Evolutionary conservation across 2,888 invertebrate species (phyloP).

Genomic region (Rhamnusium bicolor): DNA sequence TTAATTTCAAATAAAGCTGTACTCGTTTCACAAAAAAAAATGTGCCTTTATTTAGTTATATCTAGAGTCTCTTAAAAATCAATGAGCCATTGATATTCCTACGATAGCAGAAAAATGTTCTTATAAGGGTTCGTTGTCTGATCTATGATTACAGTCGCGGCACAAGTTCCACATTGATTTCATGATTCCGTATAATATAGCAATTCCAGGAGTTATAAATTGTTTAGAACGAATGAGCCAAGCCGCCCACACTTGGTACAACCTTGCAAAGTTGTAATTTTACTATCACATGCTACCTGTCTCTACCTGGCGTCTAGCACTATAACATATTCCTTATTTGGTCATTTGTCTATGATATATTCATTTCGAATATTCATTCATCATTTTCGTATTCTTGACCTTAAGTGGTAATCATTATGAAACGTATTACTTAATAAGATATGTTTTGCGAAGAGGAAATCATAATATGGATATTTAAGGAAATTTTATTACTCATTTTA

Average conservation of each 20-base stretch:
- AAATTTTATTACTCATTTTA: not conserved
- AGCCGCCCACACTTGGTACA: slow-evolving; percentile 47
- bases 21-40: no score
- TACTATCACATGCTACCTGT: slow-evolving; percentile 57
- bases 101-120: not conserved
- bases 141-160: slow-evolving; percentile 19
- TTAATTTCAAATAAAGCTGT: no score
- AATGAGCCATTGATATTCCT: not conserved
- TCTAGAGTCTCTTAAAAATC: not conserved
- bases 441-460: not conserved
- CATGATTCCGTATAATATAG: slow-evolving; percentile 22
- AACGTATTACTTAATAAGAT: slow-evolving; percentile 14
- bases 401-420: slow-evolving; percentile 18
- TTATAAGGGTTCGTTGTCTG: slow-evolving; percentile 21
- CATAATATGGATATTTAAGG: not conserved
- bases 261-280: slow-evolving; percentile 55
- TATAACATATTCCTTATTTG: slow-evolving; percentile 19
- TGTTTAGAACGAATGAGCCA: slow-evolving; percentile 31
- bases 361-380: slow-evolving; percentile 23
- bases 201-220: slow-evolving; percentile 25
- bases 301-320: slow-evolving; percentile 52
- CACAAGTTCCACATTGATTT: slow-evolving; percentile 8
- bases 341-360: slow-evolving; percentile 31
- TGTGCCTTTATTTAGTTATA: not conserved
- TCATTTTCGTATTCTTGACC: slow-evolving; percentile 12